A percentile compares a stretch with the other conserved stretches of the same genome.
Conservation (phyloP, 2,797 vertebrate species). For the Chrysocyon brachyurus region DNA sequence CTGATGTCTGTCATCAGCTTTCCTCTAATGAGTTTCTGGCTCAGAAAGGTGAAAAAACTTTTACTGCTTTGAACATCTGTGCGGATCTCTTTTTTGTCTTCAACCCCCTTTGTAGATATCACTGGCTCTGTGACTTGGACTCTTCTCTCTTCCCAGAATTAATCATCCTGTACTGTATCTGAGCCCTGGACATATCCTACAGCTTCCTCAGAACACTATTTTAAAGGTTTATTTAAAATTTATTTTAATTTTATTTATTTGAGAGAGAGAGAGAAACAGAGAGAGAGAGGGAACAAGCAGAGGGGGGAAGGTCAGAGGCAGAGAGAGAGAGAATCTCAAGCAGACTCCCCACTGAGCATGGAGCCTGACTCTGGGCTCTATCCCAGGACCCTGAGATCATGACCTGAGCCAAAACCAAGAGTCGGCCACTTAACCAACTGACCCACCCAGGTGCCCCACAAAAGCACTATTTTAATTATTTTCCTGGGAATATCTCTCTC, state of each 20-base stretch:
- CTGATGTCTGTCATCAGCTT: not conserved
- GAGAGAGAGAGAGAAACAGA: not conserved
- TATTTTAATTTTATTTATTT: not conserved
- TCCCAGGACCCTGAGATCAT: not conserved
- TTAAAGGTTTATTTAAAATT: not conserved
- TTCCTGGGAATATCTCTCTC: slow-evolving; percentile 28
- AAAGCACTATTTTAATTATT: not conserved
- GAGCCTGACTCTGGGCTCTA: not conserved
- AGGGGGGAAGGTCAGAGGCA: not conserved
- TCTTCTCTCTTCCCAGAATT: not conserved
- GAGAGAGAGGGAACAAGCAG: not conserved
- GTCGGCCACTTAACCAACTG: not conserved
- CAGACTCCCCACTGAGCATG: not conserved
- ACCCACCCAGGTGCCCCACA: not conserved
- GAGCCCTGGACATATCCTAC: not conserved
- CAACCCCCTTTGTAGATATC: not conserved
- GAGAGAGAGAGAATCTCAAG: not conserved
- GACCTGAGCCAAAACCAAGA: not conserved
- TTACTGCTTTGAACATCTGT: not conserved
- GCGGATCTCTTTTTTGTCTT: not conserved
- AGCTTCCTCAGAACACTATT: not conserved
- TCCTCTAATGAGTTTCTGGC: slow-evolving; percentile 17
- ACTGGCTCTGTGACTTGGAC: not conserved
- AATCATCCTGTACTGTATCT: not conserved
- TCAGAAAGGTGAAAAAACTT: not conserved